Evolutionary conservation across 2,888 invertebrate species (phyloP).

Genomic region (Hypolimnas misippus): DNA sequence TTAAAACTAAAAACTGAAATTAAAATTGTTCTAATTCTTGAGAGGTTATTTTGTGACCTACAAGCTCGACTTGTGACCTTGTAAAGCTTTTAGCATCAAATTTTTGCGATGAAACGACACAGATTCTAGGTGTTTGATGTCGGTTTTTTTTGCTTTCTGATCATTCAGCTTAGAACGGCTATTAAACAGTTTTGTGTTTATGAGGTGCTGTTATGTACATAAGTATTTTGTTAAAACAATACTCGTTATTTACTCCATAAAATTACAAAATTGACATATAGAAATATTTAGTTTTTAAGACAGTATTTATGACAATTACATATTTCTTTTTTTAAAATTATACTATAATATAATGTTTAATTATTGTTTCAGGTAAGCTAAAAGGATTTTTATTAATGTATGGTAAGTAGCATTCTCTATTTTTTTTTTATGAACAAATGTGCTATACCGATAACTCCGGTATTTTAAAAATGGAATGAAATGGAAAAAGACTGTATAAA

Average conservation of each 20-base stretch:
- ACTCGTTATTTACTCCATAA: no score
- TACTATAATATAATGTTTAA: constrained; percentile 3
- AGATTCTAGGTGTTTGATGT: not conserved
- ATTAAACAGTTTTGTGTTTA: constrained; percentile 5
- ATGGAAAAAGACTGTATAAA: no score
- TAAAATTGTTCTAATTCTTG: constrained; percentile 1
- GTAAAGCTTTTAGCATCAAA: constrained; percentile 26
- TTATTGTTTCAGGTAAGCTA: constrained; percentile 28
- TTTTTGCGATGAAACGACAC: constrained; percentile 20
- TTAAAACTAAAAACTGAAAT: not conserved
- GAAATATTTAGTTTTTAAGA: no score
- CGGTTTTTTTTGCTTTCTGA: constrained; percentile 10
- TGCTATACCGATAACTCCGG: no score
- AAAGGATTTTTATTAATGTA: not conserved
- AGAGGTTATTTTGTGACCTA: constrained; percentile 16
- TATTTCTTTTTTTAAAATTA: no score
- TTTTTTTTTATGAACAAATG: no score
- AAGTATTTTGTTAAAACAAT: no score
- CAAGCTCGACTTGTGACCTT: constrained; percentile 25
- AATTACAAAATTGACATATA: no score
- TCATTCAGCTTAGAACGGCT: not conserved
- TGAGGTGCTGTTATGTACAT: no score
- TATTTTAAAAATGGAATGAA: no score
- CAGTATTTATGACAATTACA: no score
- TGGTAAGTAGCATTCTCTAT: not conserved